These are phyloP conservation scores for Gymnoscopelus braueri DNA, from an alignment of 2,797 vertebrate genomes.

Conservation along the genomic window DNA sequence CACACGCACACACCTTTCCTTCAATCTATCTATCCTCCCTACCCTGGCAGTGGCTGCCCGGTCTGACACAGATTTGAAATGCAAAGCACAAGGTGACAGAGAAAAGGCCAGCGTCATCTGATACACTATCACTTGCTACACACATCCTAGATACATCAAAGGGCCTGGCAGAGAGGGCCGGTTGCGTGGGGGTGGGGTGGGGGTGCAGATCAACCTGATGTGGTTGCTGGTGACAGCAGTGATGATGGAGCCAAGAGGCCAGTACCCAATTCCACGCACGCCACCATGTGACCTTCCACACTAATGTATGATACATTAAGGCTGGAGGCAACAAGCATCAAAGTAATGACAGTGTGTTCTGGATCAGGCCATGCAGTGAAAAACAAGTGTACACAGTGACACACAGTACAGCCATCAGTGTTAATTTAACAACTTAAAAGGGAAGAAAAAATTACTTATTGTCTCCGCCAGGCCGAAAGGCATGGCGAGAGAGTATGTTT, in stretches of 20 bases:
- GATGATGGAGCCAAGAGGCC: constrained; percentile 38
- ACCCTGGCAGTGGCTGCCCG: constrained; percentile 19
- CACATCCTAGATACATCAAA: constrained; percentile 74
- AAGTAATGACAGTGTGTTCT: neutral
- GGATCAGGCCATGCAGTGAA: neutral
- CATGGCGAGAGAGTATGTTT: no score
- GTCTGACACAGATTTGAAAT: constrained; percentile 72
- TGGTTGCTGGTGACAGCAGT: constrained; percentile 34
- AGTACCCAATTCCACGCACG: constrained; percentile 19
- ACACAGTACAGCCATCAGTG: no score
- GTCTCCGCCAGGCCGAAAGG: no score
- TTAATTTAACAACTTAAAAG: no score
- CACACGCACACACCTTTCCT: constrained; percentile 4
- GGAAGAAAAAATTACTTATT: no score
- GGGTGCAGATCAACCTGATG: constrained; percentile 51
- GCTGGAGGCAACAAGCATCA: no score
- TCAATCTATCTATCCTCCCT: constrained; percentile 17
- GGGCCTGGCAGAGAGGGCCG: constrained; percentile 34
- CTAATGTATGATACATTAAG: neutral
- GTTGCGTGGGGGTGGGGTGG: constrained; percentile 9
- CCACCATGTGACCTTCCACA: constrained; percentile 27
- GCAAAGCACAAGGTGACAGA: constrained; percentile 70
- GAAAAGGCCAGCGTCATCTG: constrained; percentile 69
- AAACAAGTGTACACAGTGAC: no score
- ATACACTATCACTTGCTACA: constrained; percentile 72